Evolutionary conservation across 2,797 vertebrate genomes (phyloP).

Genomic region (Darevskia nairensis): DNA sequence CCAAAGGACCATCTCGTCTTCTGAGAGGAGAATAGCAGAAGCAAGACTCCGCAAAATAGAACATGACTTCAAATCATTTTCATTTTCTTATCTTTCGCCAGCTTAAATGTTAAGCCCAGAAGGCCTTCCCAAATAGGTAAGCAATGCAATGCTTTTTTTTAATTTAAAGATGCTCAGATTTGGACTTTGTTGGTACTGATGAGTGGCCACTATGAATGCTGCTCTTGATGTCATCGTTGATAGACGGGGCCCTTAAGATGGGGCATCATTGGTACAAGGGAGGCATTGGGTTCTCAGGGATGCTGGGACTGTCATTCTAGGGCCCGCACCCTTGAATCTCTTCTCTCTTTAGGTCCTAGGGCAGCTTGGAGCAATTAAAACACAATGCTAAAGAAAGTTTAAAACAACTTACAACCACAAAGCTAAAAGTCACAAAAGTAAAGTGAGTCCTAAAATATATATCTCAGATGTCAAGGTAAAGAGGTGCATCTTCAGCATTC

Average conservation of each 20-base stretch:
- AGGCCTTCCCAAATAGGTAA: neutral
- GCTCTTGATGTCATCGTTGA: neutral
- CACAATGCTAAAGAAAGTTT: no score
- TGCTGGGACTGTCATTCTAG: no score
- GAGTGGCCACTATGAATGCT: neutral
- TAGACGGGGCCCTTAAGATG: neutral
- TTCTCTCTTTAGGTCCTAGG: no score
- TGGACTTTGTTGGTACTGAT: neutral
- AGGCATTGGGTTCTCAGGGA: neutral
- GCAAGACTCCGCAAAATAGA: neutral
- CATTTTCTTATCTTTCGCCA: neutral
- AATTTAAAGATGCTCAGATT: neutral
- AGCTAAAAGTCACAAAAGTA: no score
- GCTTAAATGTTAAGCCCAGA: neutral
- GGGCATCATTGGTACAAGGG: neutral
- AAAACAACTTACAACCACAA: no score
- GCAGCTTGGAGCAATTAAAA: no score
- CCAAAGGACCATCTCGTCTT: neutral
- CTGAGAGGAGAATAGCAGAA: neutral
- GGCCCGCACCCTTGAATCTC: neutral
- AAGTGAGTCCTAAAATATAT: no score
- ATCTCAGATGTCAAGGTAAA: no score
- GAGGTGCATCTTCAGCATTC: no score
- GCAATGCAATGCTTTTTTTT: neutral
- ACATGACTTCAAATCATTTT: neutral